Percentiles rank a stretch among this genome's conserved stretches.
These are phyloP conservation scores for Bryconaethiops microstoma DNA, from an alignment of 2,797 vertebrate species.

Conservation along the genomic window DNA sequence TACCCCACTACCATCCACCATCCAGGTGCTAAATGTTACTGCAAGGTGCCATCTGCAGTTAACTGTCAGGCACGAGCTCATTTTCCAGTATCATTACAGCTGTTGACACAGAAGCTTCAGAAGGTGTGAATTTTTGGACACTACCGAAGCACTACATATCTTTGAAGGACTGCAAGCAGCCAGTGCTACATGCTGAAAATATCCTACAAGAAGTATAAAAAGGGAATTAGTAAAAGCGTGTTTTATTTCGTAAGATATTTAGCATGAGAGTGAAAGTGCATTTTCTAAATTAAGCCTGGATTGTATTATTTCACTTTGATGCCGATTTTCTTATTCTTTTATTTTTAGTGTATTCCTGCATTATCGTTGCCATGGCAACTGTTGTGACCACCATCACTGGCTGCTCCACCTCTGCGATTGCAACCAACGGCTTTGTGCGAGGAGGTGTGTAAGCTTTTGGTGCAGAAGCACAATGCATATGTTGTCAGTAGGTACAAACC, in stretches of 20 bases:
- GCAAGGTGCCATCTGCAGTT: slow-evolving; percentile 53
- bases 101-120: slow-evolving; percentile 48
- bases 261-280: background rate
- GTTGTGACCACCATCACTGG: slow-evolving; percentile 97
- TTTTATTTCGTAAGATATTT: background rate
- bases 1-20: slow-evolving; percentile 55
- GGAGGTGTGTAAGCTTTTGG: slow-evolving; percentile 83
- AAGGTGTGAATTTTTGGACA: slow-evolving; percentile 19
- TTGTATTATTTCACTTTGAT: background rate
- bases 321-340: background rate
- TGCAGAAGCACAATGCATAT: background rate
- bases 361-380: slow-evolving; percentile 92
- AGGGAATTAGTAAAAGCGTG: background rate
- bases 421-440: slow-evolving; percentile 98
- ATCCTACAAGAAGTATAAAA: background rate
- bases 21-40: slow-evolving; percentile 65
- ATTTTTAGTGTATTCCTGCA: slow-evolving; percentile 82
- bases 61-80: slow-evolving; percentile 21
- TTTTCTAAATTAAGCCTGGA: background rate
- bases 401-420: slow-evolving; percentile 96
- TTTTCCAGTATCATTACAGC: slow-evolving; percentile 38
- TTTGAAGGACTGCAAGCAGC: background rate
- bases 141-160: background rate
- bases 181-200: background rate
- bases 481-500: background rate